A percentile compares a stretch with the other conserved stretches of the same genome.
phyloP scores from a whole-genome alignment of 2,888 invertebrate genomes.

The Acleris emargana region DNA sequence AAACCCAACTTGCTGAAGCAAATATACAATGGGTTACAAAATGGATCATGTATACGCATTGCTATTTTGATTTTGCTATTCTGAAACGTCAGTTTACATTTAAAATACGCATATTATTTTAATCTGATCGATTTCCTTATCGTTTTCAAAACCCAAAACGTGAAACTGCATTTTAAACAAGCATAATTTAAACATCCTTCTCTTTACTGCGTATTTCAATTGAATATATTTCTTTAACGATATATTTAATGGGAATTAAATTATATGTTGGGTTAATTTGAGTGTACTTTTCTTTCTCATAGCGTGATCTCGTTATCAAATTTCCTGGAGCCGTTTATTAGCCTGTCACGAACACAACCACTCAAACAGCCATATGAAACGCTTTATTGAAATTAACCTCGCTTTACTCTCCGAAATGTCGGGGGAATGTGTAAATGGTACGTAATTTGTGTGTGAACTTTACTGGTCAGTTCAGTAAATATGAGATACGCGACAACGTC shows the following conservation, averaged over 20 bases:
- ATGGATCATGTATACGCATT: conserved; percentile 10
- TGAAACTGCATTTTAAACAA: too few relatives aligned
- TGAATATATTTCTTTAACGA: conserved; percentile 9
- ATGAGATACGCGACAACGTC: too few relatives aligned
- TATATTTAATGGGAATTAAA: conserved; percentile 25
- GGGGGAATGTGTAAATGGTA: neutral
- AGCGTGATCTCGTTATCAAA: conserved; percentile 33
- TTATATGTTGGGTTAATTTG: conserved; percentile 27
- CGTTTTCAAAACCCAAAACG: too few relatives aligned
- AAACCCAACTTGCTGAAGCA: conserved; percentile 11
- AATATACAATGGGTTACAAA: conserved; percentile 7
- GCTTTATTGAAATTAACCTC: conserved; percentile 19
- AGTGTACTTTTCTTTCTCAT: conserved; percentile 29
- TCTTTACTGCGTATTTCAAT: conserved; percentile 9
- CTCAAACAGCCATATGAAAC: neutral
- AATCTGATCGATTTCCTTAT: too few relatives aligned
- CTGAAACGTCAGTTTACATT: neutral
- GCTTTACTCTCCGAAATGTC: conserved; percentile 13
- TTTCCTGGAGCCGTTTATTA: conserved; percentile 25
- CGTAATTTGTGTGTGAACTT: too few relatives aligned
- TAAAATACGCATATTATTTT: too few relatives aligned
- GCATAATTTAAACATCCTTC: neutral
- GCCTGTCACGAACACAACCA: conserved; percentile 25
- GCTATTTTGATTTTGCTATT: neutral
- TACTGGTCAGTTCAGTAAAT: too few relatives aligned